Evolutionary conservation across 2,888 invertebrate genomes (phyloP), one percentile per base, ranked within the genome.

Genomic region (Scrobipalpa atriplicella): DNA sequence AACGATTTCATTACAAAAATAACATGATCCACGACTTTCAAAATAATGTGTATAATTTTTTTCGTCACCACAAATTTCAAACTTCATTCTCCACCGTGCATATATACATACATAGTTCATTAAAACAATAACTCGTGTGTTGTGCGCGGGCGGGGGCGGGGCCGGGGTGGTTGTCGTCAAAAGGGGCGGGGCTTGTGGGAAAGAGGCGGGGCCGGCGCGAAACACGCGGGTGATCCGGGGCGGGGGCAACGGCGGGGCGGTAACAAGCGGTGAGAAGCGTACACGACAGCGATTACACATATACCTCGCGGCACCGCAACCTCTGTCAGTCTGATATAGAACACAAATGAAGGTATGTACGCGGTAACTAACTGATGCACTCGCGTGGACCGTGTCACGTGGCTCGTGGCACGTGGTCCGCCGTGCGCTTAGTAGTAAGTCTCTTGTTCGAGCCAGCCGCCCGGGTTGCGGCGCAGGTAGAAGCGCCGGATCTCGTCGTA

Each of bases 371-470:
- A 83, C 76, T 81, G 86, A 79, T 80, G 84, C 83, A 78, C 82
- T 83, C 5, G 29, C 29, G 29, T 29, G 29, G 2, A 5, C 2
- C 29, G 29, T 29, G 29, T 2, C 29, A 29, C 29, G 29, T 29
- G 29, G 29, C 29, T n/a, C n/a, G n/a, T n/a, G n/a, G n/a, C n/a
- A n/a, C n/a, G n/a, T n/a, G 87, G 85, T 84, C 85, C 77, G 81
- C 81, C 79, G 78, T 84, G 79, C 69, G 80, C 86, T 94, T 97
- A 98, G 94, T 99, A 99, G 94, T 99, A 99, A 91, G 99, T 99
- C 95, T 99, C 99, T 94, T 97, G 96, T 94, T 99, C 99, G 87
- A 99, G 95, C 98, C 98, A 99, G 86, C 99, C 99, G 85, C 99
- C 99, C 75, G 99, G 99, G 93, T 98, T 97, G 94, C 98, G 97